Evolutionary conservation across 1,140 invertebrate species (phyloP), one percentile per base, ranked within the genome.

Genomic region (Oncopeltus fasciatus): DNA sequence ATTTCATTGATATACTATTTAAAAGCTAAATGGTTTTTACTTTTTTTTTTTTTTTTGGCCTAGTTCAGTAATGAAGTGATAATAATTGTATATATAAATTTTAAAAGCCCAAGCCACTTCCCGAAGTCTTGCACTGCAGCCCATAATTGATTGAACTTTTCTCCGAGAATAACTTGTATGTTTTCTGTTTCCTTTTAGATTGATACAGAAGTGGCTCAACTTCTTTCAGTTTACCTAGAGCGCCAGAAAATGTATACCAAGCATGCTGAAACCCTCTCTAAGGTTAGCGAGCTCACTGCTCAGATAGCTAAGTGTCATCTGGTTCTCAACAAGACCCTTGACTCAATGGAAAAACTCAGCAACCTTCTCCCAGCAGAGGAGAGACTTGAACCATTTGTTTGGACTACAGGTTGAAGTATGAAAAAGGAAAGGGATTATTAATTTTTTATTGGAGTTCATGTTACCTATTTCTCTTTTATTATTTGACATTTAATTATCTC

Each of bases 331-430:
- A 85, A 92, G 72, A 90, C 89, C 8, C 74, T 95, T 0, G 89
- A 89, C 69, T 84, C 84, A 56, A 79, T 95, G 68, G 89, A 94
- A 68, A 82, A 82, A 2, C 76, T 96, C 20, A 95, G 96, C 71
- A 84, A 86, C 71, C 72, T 87, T 43, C 75, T 97, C 31, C 91
- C 92, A 5, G 76, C 85, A 51, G 84, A 88, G 31, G 87, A 93
- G 63, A 80, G 89, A 38, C 71, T 96, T 20, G 90, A 95, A 74
- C 87, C 90, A 0, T 95, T 96, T 74, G 83, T 90, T 11, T 92
- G 89, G 90, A 88, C 86, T 8, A 89, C 87, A 53, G 86, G 84
- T 71, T 85, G 62, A 38, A n/a, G 44, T 46, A 46, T 47, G 21
- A 60, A 44, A 46, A 26, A 47, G 59, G 29, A 28, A n/a, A 3